Evolutionary conservation across 2,888 invertebrate genomes (phyloP), one percentile per base, ranked within the genome.

Genomic region (Dimorphilus gyrociliatus): DNA sequence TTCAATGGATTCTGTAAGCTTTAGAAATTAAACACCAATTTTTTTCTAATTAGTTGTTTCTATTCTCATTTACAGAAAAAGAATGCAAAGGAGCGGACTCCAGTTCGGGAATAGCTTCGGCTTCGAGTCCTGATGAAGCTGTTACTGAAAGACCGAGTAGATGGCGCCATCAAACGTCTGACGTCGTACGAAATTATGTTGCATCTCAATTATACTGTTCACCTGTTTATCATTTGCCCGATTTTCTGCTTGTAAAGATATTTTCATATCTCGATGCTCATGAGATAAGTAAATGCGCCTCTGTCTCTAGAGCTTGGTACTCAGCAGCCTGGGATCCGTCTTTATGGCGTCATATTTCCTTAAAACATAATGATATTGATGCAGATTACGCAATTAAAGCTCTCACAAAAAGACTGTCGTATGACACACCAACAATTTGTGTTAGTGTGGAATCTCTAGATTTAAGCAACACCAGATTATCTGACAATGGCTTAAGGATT

Each of bases 241-340:
- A 81, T 53, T 74, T 75, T 27, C 58, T 75, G 6, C 64, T 80
- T 7, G 56, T 77, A 18, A 72, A 70, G 48, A 72, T 81, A 34
- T 75, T 81, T 46, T 69, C 72, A 33, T 74, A 73, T 68, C 63
- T 81, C 28, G 69, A 72, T 30, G 76, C 75, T 41, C 71, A 73
- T 45, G 76, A 79, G 45, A 62, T 80, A 45, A 76, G 78, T 53
- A 44, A 50, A 12, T 75, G 76, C 59, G 79, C 75, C 2, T 70
- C 76, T 32, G 79, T 80, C 4, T 79, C 78, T 51, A 66, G 75
- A 15, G 67, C 79, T 28, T 78, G 80, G 63, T 77, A 79, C 61
- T 69, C 72, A 40, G 65, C 80, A 18, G 76, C 75, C 23, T 81
- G 81, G 81, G 74, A 75, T 21, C 78, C 80, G 0, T 61, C 69